These are phyloP conservation scores for Maccullochella peelii DNA, from an alignment of 2,113 vertebrate genomes.

Conservation along the genomic window DNA sequence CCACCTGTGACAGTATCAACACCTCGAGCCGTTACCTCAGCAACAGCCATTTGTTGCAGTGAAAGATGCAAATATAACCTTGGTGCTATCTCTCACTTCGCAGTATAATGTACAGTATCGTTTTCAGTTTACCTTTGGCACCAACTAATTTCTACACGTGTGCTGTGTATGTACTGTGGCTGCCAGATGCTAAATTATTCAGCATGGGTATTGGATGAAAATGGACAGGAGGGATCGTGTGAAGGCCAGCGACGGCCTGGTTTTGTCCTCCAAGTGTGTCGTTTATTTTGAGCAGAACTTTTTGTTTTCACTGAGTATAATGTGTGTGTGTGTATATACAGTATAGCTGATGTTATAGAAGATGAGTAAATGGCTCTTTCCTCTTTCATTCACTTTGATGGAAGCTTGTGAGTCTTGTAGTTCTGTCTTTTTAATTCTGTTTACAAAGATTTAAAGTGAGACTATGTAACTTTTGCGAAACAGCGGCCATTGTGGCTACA, in stretches of 20 bases:
- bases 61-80: conserved; percentile 4
- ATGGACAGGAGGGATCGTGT: conserved; percentile 32
- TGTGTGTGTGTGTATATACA: too few relatives aligned
- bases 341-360: not conserved
- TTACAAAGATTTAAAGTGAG: not conserved
- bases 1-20: too few relatives aligned
- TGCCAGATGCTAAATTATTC: conserved; percentile 68
- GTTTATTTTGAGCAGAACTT: not conserved
- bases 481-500: not conserved
- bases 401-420: not conserved
- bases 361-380: not conserved
- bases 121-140: conserved; percentile 34
- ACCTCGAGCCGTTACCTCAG: not conserved
- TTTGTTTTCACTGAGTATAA: conserved; percentile 4
- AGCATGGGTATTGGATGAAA: conserved; percentile 39
- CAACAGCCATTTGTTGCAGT: conserved; percentile 21
- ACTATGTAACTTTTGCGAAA: not conserved
- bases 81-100: not conserved
- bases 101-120: not conserved
- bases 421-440: too few relatives aligned
- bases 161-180: conserved; percentile 27
- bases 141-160: conserved; percentile 10
- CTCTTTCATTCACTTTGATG: not conserved
- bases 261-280: conserved; percentile 41
- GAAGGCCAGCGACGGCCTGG: conserved; percentile 1